Evolutionary conservation across 1,140 invertebrate genomes (phyloP).

Genomic region (Proales similis): DNA sequence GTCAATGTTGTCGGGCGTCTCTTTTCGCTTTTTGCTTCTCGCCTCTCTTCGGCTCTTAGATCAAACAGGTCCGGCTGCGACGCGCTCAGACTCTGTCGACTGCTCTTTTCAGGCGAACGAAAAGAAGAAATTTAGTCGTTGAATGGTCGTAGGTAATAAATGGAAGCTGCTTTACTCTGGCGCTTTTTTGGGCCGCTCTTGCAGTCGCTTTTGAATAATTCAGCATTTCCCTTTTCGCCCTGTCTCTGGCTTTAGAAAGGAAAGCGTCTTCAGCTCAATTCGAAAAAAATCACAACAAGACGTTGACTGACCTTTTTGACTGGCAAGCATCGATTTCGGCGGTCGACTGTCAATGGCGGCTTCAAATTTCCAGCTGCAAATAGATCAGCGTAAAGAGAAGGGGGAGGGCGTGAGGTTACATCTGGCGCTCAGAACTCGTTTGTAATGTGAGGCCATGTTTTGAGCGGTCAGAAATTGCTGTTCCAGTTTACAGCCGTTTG

Average conservation of each 20-base stretch:
- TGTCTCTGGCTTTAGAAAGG: constrained; percentile 18
- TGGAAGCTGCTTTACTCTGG: too few relatives aligned
- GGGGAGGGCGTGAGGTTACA: neutral
- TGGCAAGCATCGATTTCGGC: constrained; percentile 15
- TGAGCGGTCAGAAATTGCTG: constrained; percentile 33
- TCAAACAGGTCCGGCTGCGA: too few relatives aligned
- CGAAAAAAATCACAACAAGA: neutral
- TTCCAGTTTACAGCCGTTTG: constrained; percentile 28
- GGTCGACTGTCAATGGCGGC: constrained; percentile 18
- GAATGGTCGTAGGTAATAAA: too few relatives aligned
- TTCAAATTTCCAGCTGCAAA: neutral
- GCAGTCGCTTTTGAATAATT: constrained; percentile 7
- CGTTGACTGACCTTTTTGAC: constrained; percentile 7
- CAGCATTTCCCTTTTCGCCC: constrained; percentile 15
- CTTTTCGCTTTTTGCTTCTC: too few relatives aligned
- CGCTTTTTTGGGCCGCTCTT: too few relatives aligned
- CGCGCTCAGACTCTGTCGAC: too few relatives aligned
- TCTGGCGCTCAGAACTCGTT: constrained; percentile 10
- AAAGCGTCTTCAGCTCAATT: neutral
- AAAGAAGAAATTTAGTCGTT: too few relatives aligned
- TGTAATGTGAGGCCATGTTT: constrained; percentile 32
- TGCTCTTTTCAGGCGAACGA: too few relatives aligned
- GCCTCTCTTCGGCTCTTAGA: too few relatives aligned
- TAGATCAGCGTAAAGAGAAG: neutral
- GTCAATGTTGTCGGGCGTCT: too few relatives aligned